These are phyloP conservation scores for Guaruba guarouba DNA, from an alignment of 2,113 vertebrate species.

Conservation along the genomic window DNA sequence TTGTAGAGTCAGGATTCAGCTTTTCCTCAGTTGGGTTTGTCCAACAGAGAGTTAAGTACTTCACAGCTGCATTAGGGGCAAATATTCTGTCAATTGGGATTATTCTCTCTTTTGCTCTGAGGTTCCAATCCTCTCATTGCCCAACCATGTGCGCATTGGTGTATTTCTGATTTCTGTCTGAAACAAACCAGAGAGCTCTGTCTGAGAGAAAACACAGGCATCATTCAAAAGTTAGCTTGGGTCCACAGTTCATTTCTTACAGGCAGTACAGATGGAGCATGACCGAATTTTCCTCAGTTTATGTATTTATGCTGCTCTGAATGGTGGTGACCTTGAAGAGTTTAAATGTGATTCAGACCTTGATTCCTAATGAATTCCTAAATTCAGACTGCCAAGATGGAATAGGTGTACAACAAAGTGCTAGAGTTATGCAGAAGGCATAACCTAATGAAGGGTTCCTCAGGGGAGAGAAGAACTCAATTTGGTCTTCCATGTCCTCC, in stretches of 20 bases:
- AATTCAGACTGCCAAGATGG: not conserved
- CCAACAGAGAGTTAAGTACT: not conserved
- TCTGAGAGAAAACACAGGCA: not conserved
- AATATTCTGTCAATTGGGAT: not conserved
- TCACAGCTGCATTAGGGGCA: not conserved
- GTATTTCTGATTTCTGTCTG: not conserved
- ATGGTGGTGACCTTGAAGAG: not conserved
- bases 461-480: rapidly evolving
- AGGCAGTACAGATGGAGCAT: not conserved
- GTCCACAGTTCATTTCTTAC: not conserved
- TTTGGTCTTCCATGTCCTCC: not conserved
- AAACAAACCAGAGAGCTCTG: not conserved
- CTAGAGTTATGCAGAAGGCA: not conserved
- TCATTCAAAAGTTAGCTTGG: not conserved
- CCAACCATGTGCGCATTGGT: rapidly evolving
- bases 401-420: not conserved
- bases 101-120: not conserved
- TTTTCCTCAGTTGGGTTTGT: not conserved
- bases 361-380: too few species aligned
- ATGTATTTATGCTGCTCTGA: not conserved
- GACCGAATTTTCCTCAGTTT: not conserved
- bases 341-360: not conserved
- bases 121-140: not conserved
- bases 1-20: not conserved
- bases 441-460: not conserved